Base-by-base conservation (phyloP, 2,888 invertebrate genomes). In the Mesoligia furuncula region DNA sequence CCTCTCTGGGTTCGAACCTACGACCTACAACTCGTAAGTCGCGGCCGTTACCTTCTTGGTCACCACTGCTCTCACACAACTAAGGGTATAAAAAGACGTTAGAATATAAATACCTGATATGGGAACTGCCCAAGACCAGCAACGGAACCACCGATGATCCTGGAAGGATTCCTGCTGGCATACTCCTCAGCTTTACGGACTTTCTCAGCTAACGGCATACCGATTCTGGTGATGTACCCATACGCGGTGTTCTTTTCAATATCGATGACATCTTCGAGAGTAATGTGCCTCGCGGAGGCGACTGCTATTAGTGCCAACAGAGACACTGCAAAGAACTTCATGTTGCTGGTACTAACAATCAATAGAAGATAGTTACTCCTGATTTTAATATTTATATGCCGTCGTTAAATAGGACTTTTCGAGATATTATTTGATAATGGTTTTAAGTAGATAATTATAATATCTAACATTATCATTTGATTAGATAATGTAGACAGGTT, bases 121-220 rank as follows among this genome's bases (percentile, higher is more conserved):
- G 89, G 89, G 72, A 87, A 86, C 27, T 90, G 79, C 20, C 89
- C 90, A 59, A 83, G 74, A 0, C 9, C 8, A 24, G 89, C 73
- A 8, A 77, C 9, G 0, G 73, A 61, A 8, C 91, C 91, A n/a
- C 90, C 90, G 0, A 88, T 83, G 8, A 91, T 91, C 65, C 88
- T 88, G n/a, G 73, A 45, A 24, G 74, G 54, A 39, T 74, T 36
- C n/a, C 64, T 68, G 11, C 20, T 59, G 45, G 51, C 73, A 39
- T 83, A 80, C 70, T 85, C 86, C 5, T 83, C 85, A 39, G 73
- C 81, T 81, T 85, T 73, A 27, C 81, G 85, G 62, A 90, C 85
- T 67, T 77, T 73, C 4, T 87, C 83, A 48, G 89, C 90, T 59
- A 85, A 72, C 11, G 90, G 90, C 9, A 89, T 78, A 68, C 87